Percentiles rank a stretch among this genome's conserved stretches.
Conservation (phyloP, 2,113 vertebrate species). For the Saccopteryx bilineata region DNA sequence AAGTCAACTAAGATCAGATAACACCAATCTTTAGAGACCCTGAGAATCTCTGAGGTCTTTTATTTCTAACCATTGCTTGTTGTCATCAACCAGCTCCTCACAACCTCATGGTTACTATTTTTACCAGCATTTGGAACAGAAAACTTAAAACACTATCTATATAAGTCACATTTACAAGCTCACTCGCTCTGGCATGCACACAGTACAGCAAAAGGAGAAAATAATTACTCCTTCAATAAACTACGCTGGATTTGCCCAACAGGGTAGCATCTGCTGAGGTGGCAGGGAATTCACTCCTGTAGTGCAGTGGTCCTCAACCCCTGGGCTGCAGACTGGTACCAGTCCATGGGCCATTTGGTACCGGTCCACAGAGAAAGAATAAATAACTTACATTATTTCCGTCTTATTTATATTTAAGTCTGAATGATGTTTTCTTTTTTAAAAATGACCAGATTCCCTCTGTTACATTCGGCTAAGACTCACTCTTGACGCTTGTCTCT, state of each 20-base stretch:
- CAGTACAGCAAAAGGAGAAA: neutral
- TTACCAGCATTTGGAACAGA: neutral
- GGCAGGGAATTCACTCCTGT: neutral
- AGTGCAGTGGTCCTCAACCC: neutral
- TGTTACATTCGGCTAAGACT: too few species aligned
- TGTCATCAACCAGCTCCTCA: neutral
- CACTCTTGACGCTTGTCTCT: too few species aligned
- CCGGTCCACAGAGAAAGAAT: too few species aligned
- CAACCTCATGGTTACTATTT: neutral
- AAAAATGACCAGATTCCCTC: too few species aligned
- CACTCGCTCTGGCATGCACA: neutral
- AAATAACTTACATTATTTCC: too few species aligned
- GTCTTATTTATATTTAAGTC: too few species aligned
- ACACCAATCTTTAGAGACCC: neutral
- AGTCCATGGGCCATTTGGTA: too few species aligned
- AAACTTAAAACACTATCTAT: neutral
- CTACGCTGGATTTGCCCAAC: neutral
- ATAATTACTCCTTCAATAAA: neutral
- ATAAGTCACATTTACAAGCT: neutral
- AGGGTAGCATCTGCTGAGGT: neutral
- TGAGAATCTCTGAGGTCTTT: neutral
- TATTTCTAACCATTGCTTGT: neutral
- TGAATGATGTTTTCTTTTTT: too few species aligned
- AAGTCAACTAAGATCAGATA: conserved; percentile 26
- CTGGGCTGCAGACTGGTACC: too few species aligned